phyloP scores from a whole-genome alignment of 2,113 vertebrate genomes.

The Camelus bactrianus region DNA sequence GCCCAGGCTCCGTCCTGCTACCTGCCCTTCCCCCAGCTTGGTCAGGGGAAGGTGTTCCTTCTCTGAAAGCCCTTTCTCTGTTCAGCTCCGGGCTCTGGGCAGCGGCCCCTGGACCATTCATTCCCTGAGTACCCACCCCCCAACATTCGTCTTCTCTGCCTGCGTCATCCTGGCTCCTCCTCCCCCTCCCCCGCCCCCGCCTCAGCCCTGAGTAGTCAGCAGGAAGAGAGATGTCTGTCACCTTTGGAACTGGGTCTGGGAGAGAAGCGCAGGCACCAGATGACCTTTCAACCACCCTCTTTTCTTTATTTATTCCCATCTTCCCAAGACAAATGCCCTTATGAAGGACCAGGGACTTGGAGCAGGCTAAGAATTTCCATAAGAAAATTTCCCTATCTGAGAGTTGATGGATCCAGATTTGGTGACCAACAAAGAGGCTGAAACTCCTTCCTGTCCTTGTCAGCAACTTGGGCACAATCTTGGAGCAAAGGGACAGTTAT shows the following conservation, averaged over 20 bases:
- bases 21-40: not conserved
- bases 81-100: not conserved
- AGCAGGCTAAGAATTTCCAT: not conserved
- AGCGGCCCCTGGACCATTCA: no score
- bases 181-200: not conserved
- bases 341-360: not conserved
- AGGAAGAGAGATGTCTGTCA: not conserved
- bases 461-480: not conserved
- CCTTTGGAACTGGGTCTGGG: no score
- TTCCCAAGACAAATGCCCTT: not conserved
- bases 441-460: not conserved
- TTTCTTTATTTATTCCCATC: not conserved
- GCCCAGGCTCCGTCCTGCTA: rapidly evolving
- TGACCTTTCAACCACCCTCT: not conserved
- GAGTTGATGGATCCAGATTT: not conserved
- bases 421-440: not conserved
- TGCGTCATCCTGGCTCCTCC: not conserved
- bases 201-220: not conserved
- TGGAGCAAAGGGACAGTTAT: not conserved
- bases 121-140: not conserved
- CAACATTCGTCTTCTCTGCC: not conserved
- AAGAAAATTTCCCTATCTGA: not conserved
- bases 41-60: not conserved
- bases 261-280: not conserved
- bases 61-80: not conserved